phyloP scores from a whole-genome alignment of 2,888 invertebrate genomes.

The Artemia sinica region DNA sequence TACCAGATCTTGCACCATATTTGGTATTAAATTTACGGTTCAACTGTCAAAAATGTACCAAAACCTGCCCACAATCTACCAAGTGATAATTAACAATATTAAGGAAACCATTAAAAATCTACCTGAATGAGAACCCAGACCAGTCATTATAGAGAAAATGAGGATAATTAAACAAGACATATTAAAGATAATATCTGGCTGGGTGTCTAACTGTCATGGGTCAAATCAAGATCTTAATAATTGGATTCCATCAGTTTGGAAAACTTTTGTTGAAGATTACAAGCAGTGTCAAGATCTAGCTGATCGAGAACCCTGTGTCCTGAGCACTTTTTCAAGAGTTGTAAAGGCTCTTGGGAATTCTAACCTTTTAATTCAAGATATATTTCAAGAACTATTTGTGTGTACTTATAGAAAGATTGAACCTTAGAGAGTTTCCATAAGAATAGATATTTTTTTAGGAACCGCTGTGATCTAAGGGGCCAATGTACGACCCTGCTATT shows the following conservation, averaged over 20 bases:
- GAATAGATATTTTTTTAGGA: too few species aligned
- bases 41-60: slow-evolving; percentile 91
- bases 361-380: too few species aligned
- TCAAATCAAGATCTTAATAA: slow-evolving; percentile 68
- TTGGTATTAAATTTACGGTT: slow-evolving; percentile 86
- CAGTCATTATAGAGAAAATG: slow-evolving; percentile 93
- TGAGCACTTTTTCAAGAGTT: slow-evolving; percentile 86
- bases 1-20: slow-evolving; percentile 92
- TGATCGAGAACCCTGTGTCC: slow-evolving; percentile 92
- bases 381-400: too few species aligned
- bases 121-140: slow-evolving; percentile 91
- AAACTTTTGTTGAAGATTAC: slow-evolving; percentile 90
- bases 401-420: too few species aligned
- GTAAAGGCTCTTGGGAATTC: slow-evolving; percentile 87
- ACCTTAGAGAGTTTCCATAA: slow-evolving; percentile 96
- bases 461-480: too few species aligned
- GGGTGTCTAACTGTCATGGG: slow-evolving; percentile 83
- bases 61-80: slow-evolving; percentile 98
- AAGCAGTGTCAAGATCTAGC: slow-evolving; percentile 84
- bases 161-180: slow-evolving; percentile 97
- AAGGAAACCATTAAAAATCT: slow-evolving; percentile 80
- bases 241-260: slow-evolving; percentile 89
- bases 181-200: slow-evolving; percentile 83
- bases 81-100: slow-evolving; percentile 89
- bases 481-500: too few species aligned